A percentile compares a stretch with the other conserved stretches of the same genome.
phyloP scores from a whole-genome alignment of 2,113 vertebrate genomes.

The Microcebus jonahi region DNA sequence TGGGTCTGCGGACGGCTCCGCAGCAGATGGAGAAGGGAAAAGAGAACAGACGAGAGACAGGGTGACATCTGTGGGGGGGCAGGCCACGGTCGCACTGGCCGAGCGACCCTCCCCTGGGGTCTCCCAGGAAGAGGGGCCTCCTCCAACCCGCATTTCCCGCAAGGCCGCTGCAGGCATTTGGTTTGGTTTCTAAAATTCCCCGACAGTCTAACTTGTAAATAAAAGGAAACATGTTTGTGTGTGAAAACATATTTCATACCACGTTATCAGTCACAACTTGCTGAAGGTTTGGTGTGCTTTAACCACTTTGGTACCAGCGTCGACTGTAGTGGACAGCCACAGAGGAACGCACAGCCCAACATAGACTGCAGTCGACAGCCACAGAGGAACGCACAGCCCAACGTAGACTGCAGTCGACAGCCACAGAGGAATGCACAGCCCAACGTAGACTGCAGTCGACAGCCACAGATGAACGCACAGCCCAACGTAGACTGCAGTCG shows the following conservation, averaged over 20 bases:
- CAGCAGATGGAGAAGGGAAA: background rate
- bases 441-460: accelerated
- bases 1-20: background rate
- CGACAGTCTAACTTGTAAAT: background rate
- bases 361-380: too few species aligned
- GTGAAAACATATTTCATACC: background rate
- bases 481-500: accelerated
- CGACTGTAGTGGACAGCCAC: too few species aligned
- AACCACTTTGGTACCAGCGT: too few species aligned
- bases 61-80: accelerated
- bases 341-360: too few species aligned
- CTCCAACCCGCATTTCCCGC: background rate
- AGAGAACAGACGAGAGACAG: too few species aligned
- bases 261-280: background rate
- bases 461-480: too few species aligned
- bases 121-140: background rate
- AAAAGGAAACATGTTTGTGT: background rate
- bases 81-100: accelerated
- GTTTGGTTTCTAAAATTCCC: background rate
- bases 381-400: too few species aligned
- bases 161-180: background rate
- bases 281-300: background rate
- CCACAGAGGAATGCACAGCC: too few species aligned
- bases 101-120: accelerated
- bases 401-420: too few species aligned